Conservation (phyloP, 2,888 invertebrate genomes). For the Incurvaria masculella region DNA sequence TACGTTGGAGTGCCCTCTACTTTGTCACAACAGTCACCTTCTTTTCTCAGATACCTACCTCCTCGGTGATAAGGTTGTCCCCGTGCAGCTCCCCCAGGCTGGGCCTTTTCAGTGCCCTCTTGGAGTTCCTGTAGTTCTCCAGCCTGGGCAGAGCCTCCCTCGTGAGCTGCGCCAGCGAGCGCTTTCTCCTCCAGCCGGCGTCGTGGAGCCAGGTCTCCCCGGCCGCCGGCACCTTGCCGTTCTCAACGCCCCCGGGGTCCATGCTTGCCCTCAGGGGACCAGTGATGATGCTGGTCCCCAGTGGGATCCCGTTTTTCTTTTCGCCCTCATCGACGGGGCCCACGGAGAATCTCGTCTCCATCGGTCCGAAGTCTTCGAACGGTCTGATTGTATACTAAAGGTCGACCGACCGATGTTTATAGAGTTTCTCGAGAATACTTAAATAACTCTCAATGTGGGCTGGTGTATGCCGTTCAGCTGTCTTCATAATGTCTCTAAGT, state of each 20-base stretch:
- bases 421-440: too few relatives aligned
- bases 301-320: slow-evolving; percentile 47
- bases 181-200: slow-evolving; percentile 48
- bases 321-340: slow-evolving; percentile 36
- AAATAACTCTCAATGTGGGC: too few relatives aligned
- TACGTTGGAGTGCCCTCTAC: too few relatives aligned
- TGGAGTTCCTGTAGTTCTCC: slow-evolving; percentile 79
- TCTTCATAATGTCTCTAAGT: too few relatives aligned
- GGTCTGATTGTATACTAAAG: too few relatives aligned
- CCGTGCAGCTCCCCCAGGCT: slow-evolving; percentile 83
- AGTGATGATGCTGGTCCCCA: slow-evolving; percentile 44
- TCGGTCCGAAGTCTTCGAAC: too few relatives aligned
- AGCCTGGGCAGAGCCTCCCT: slow-evolving; percentile 77
- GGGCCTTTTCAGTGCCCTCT: slow-evolving; percentile 73
- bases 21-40: too few relatives aligned
- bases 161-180: slow-evolving; percentile 64
- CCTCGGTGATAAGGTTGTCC: slow-evolving; percentile 47
- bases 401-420: too few relatives aligned
- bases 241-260: not conserved
- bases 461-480: too few relatives aligned
- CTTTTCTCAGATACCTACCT: slow-evolving; percentile 24
- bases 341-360: slow-evolving; percentile 34
- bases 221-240: slow-evolving; percentile 15
- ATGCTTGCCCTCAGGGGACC: slow-evolving; percentile 29
- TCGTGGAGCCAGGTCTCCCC: slow-evolving; percentile 47